Conservation (phyloP, 2,888 invertebrate genomes). For the Tuta absoluta region DNA sequence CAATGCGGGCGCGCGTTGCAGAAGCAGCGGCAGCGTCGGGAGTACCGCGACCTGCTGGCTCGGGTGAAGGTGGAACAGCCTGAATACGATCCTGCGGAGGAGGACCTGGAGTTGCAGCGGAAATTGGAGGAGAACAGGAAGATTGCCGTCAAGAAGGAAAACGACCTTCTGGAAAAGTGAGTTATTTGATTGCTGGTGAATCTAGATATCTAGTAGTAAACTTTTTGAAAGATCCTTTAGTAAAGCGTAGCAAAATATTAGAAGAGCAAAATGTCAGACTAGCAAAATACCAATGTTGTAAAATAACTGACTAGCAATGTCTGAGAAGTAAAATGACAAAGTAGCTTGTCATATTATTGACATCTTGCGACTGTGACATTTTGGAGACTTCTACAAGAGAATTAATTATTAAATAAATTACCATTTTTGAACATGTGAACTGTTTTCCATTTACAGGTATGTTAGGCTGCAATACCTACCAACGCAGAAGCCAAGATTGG, state of each 20-base stretch:
- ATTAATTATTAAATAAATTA: too few species aligned
- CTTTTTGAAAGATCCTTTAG: too few species aligned
- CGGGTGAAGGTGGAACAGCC: slow-evolving; percentile 46
- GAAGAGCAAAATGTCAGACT: too few species aligned
- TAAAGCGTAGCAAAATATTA: too few species aligned
- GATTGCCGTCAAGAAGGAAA: slow-evolving; percentile 52
- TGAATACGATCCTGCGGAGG: slow-evolving; percentile 79
- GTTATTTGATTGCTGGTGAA: too few species aligned
- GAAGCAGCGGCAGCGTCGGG: slow-evolving; percentile 56
- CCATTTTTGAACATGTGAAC: background rate
- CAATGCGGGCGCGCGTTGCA: slow-evolving; percentile 62
- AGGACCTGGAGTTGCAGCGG: slow-evolving; percentile 73
- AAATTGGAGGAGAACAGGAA: slow-evolving; percentile 75
- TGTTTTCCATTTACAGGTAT: slow-evolving; percentile 32
- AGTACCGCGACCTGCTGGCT: slow-evolving; percentile 64
- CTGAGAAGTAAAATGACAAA: too few species aligned
- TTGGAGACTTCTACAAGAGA: too few species aligned
- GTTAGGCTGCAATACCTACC: slow-evolving; percentile 34
- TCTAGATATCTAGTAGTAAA: too few species aligned
- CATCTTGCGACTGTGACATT: too few species aligned
- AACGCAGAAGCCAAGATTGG: slow-evolving; percentile 6
- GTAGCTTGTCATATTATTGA: too few species aligned
- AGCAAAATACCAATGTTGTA: too few species aligned
- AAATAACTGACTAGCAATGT: too few species aligned
- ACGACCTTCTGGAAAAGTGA: slow-evolving; percentile 52